phyloP scores from a whole-genome alignment of 2,797 vertebrate genomes.

The Carcharodon carcharias region DNA sequence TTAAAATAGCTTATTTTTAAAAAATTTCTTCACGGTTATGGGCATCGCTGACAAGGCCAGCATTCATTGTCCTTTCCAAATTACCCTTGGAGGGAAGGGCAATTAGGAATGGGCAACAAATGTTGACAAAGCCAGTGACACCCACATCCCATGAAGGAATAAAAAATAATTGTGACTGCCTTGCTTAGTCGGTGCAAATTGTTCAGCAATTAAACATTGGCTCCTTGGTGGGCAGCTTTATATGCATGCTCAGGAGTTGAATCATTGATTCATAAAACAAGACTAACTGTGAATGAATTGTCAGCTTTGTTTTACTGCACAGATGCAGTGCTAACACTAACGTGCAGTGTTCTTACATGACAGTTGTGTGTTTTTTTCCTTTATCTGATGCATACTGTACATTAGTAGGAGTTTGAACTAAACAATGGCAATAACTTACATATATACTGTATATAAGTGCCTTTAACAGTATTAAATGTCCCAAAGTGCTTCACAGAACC shows the following conservation, averaged over 20 bases:
- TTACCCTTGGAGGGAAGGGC: too few relatives aligned
- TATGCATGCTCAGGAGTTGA: not conserved
- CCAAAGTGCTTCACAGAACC: not conserved
- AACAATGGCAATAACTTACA: not conserved
- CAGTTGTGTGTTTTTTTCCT: not conserved
- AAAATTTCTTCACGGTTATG: not conserved
- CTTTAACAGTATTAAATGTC: not conserved
- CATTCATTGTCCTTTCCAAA: not conserved
- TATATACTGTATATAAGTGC: not conserved
- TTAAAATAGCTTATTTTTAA: not conserved
- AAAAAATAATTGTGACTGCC: not conserved
- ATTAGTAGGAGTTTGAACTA: not conserved
- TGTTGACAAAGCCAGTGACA: too few relatives aligned
- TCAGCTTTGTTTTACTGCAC: not conserved
- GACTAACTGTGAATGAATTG: not conserved
- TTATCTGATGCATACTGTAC: not conserved
- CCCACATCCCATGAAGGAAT: not conserved
- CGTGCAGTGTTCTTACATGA: not conserved
- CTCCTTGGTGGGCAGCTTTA: not conserved
- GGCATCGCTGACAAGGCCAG: not conserved
- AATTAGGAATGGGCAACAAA: too few relatives aligned
- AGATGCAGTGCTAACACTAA: not conserved
- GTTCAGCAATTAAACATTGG: not conserved
- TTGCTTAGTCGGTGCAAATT: too few relatives aligned
- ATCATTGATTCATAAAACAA: not conserved